Evolutionary conservation across 2,888 invertebrate genomes (phyloP), one percentile per base, ranked within the genome.

Genomic region (Cotesia congregata): DNA sequence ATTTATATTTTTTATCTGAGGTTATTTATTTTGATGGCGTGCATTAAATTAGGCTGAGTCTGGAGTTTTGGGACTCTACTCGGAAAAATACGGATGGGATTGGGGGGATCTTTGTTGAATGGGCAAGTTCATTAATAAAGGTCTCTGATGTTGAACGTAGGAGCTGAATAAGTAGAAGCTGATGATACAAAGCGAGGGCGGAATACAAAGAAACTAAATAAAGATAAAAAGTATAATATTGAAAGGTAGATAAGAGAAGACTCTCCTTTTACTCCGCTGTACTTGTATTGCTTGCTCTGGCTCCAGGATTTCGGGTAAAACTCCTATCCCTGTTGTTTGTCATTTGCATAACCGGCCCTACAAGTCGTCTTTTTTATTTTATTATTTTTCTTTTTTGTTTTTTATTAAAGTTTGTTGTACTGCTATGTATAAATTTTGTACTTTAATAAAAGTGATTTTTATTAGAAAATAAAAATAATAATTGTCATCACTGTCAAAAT

Each of bases 281-380:
- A 30, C 30, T 30, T 30, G 30, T 30, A 30, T 30, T 30, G 30
- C 30, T 30, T 30, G 30, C 30, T 30, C 75, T 75, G 76, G 78
- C 78, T 76, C 79, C 70, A 59, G 67, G 76, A 76, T 81, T 79
- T 80, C 72, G 79, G 79, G 77, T 67, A 76, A 77, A 80, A 76
- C 77, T 81, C 79, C 78, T 78, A 76, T 81, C 79, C 77, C 79
- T 76, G 75, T 75, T 70, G 78, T 73, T 70, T 30, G 68, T 50
- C 74, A 83, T 83, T 83, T 80, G 80, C 83, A 83, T 83, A 83
- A 83, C 83, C 82, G 83, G 83, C 82, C 83, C 71, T 81, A 74
- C 82, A 78, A 79, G 80, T 82, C 79, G 78, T 80, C 80, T 82
- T 81, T 73, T 65, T 65, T 38, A 65, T 12, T 30, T 65, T 65